Conservation (phyloP, 1,140 invertebrate species). For the Probaryconus sp. region DNA sequence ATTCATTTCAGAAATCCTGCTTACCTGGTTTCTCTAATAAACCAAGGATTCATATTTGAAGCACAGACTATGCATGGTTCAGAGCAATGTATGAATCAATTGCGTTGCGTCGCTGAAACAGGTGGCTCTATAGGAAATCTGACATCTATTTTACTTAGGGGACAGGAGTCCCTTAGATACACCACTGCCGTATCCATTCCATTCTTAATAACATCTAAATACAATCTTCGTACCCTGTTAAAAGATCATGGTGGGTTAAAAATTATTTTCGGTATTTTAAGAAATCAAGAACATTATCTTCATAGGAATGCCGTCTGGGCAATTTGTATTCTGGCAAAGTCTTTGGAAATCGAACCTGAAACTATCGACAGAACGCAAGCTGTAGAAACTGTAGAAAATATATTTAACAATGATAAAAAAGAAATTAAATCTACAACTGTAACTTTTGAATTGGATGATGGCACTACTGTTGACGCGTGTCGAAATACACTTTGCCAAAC, state of each 20-base stretch:
- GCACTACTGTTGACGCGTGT: constrained; percentile 80
- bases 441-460: constrained; percentile 82
- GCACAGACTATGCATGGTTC: constrained; percentile 65
- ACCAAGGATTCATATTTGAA: constrained; percentile 74
- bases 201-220: constrained; percentile 68
- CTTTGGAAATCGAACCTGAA: constrained; percentile 65
- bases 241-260: constrained; percentile 67
- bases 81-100: constrained; percentile 60
- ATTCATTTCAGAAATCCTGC: constrained; percentile 65
- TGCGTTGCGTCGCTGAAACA: constrained; percentile 65
- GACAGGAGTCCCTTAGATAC: constrained; percentile 65
- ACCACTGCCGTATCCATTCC: constrained; percentile 73
- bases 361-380: constrained; percentile 32
- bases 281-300: constrained; percentile 59
- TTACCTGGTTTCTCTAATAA: constrained; percentile 71
- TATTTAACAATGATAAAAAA: neutral
- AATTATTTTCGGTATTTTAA: constrained; percentile 68
- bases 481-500: constrained; percentile 80
- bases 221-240: constrained; percentile 61
- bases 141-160: constrained; percentile 64
- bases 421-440: constrained; percentile 68
- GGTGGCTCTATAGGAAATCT: constrained; percentile 71
- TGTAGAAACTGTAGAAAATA: neutral
- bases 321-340: constrained; percentile 67
- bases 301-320: constrained; percentile 70